Base-by-base conservation (phyloP, 2,888 invertebrate genomes). In the Crematogaster levior region DNA sequence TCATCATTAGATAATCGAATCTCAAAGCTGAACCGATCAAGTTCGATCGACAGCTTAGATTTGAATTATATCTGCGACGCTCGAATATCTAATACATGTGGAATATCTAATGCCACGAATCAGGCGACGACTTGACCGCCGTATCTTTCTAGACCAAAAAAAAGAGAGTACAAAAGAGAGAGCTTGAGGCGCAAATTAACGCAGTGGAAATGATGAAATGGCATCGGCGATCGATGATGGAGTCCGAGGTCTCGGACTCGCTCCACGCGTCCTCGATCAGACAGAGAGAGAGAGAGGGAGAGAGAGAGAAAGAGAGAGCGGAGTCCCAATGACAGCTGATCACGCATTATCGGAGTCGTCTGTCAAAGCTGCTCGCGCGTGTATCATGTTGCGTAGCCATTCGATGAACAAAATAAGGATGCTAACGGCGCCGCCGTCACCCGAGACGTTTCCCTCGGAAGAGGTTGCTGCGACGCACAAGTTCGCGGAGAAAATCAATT, bases 401-500 rank as follows among this genome's bases (percentile, higher is more conserved):
- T 46, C 46, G 18, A 5, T 53, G 74, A 77, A 85, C 84, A 82
- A 89, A 86, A 89, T 77, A 83, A 84, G 63, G 46, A 56, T 10
- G 56, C 24, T 21, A 53, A n/a, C 40, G 24, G 24, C 5, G 58
- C 15, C 27, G 66, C 34, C n/a, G 34, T 21, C 18, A 10, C 34
- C 37, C 43, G 58, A 81, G 81, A 84, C 27, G 9, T 65, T 21
- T 82, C 81, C 65, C 30, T 43, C 63, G 63, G 7, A 24, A 27
- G 9, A 65, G 18, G 18, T 65, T 43, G 24, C 43, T 85, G 82
- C 70, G 82, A 83, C 72, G 37, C 24, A 43, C 84, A 27, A 73
- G 68, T 81, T 70, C 82, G 86, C 87, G 89, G 85, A 91, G 90
- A 91, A 91, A 91, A 91, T 91, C 91, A 91, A 91, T 91, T 90